phyloP scores from a whole-genome alignment of 2,113 vertebrate genomes.

The Cyrtonyx montezumae region DNA sequence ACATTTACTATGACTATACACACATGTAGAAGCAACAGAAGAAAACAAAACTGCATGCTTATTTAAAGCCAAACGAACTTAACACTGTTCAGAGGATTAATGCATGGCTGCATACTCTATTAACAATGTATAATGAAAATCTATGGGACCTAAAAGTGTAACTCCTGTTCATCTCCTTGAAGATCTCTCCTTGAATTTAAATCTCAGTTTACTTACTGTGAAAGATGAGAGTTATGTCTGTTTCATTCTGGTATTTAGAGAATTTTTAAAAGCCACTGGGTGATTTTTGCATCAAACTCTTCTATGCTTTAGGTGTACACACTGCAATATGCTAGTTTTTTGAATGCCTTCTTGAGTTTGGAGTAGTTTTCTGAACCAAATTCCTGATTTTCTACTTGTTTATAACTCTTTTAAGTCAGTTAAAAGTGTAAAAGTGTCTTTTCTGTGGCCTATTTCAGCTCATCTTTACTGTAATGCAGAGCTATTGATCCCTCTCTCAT shows the following conservation, averaged over 20 bases:
- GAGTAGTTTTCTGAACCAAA: not conserved
- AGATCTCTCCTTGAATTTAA: not conserved
- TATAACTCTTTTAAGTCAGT: not conserved
- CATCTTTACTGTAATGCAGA: not conserved
- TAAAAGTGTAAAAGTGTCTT: not conserved
- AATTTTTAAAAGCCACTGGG: not conserved
- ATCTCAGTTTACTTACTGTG: not conserved
- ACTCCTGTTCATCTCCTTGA: not conserved
- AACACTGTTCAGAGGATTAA: not conserved
- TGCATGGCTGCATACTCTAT: not conserved
- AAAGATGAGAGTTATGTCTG: not conserved
- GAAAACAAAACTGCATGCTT: not conserved
- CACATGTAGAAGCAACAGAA: not conserved
- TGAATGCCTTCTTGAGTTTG: not conserved
- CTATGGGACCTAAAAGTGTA: rapidly evolving
- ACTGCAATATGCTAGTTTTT: not conserved
- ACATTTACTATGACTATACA: not conserved
- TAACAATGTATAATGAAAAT: not conserved
- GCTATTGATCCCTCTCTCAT: too few species aligned
- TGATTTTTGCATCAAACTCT: not conserved
- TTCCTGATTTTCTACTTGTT: not conserved
- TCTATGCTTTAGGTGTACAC: not conserved
- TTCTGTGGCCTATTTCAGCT: not conserved
- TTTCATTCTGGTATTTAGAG: not conserved
- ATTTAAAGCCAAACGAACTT: not conserved